These are phyloP conservation scores for Microhierax caerulescens DNA, from an alignment of 2,797 vertebrate genomes.

Conservation along the genomic window DNA sequence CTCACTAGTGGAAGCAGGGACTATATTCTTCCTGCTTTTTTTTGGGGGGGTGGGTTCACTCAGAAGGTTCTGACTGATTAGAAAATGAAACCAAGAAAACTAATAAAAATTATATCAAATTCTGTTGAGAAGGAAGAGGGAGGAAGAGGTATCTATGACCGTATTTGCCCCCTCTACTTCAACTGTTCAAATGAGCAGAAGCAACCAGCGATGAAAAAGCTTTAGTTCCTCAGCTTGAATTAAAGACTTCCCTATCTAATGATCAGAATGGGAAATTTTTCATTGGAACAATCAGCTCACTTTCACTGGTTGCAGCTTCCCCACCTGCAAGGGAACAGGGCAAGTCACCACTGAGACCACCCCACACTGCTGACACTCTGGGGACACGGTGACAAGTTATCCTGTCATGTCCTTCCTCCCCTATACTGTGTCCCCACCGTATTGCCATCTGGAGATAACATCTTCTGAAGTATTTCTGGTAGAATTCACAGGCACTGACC, in stretches of 20 bases:
- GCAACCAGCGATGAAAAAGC: not conserved
- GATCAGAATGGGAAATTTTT: not conserved
- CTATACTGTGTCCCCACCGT: too few relatives aligned
- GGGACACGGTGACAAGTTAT: not conserved
- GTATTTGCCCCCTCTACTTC: not conserved
- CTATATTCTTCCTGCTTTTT: not conserved
- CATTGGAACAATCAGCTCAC: not conserved
- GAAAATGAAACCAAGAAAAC: not conserved
- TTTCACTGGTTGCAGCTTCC: not conserved
- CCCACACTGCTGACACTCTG: not conserved
- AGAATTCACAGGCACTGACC: not conserved
- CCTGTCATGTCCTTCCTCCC: accelerated
- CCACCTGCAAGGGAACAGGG: not conserved
- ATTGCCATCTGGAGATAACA: not conserved
- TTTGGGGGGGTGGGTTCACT: not conserved
- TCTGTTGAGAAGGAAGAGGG: not conserved
- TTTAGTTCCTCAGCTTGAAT: not conserved
- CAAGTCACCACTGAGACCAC: not conserved
- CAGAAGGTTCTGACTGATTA: not conserved
- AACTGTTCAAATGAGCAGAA: not conserved
- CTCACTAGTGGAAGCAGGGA: not conserved
- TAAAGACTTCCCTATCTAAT: not conserved
- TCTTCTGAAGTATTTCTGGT: not conserved
- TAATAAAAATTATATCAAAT: not conserved
- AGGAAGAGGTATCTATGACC: not conserved